Percentiles rank a stretch among this genome's conserved stretches.
Conservation (phyloP, 1,140 invertebrate species). For the Drosophila novamexicana region DNA sequence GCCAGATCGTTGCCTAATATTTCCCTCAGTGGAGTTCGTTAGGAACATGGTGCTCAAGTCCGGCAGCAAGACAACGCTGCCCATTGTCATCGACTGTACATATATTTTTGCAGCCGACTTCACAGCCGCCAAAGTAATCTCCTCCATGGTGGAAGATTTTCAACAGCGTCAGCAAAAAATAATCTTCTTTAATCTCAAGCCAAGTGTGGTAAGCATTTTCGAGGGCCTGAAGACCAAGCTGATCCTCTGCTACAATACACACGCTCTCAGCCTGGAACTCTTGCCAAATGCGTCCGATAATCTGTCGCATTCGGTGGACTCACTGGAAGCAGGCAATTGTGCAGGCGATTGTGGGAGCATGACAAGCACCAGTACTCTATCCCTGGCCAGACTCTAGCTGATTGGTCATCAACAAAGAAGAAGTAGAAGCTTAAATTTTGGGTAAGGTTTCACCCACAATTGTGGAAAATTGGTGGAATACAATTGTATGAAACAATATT, state of each 20-base stretch:
- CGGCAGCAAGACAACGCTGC: slow-evolving; percentile 87
- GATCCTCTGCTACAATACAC: slow-evolving; percentile 89
- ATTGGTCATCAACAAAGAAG: no score
- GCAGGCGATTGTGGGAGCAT: slow-evolving; percentile 61
- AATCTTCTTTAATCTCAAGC: slow-evolving; percentile 92
- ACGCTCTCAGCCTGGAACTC: slow-evolving; percentile 88
- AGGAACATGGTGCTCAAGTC: slow-evolving; percentile 92
- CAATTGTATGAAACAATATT: no score
- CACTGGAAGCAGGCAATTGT: slow-evolving; percentile 48
- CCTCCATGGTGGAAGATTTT: slow-evolving; percentile 90
- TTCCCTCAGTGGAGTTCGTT: slow-evolving; percentile 95
- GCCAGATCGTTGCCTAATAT: slow-evolving; percentile 93
- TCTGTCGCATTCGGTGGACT: slow-evolving; percentile 55
- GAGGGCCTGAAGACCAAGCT: slow-evolving; percentile 90
- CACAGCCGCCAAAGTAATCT: slow-evolving; percentile 91
- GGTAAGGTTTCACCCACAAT: no score
- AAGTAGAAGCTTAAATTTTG: no score
- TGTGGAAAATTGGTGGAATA: no score
- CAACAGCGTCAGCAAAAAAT: slow-evolving; percentile 88
- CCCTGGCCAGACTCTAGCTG: slow-evolving; percentile 18
- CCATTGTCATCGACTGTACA: slow-evolving; percentile 93
- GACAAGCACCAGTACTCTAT: slow-evolving; percentile 57
- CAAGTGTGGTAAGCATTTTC: slow-evolving; percentile 91
- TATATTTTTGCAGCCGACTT: slow-evolving; percentile 93
- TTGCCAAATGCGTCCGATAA: slow-evolving; percentile 71